Base-by-base conservation (phyloP, 2,113 vertebrate genomes). In the Nesoenas mayeri region DNA sequence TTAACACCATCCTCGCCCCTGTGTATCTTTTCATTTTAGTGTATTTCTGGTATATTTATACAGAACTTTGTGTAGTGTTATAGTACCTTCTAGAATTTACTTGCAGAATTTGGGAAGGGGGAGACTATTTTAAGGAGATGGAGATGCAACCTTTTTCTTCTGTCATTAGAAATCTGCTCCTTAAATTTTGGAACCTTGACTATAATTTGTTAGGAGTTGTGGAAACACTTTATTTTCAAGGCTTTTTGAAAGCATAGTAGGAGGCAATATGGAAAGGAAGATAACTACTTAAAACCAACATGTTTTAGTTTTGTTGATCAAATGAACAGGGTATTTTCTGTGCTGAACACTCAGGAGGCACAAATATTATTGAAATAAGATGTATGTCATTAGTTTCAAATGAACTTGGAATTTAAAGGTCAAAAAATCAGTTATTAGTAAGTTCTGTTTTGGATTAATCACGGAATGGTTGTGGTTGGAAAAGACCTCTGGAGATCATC, bases 11-110 rank as follows among this genome's bases (percentile, higher is more conserved):
- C 29, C 25, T n/a, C 25, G 53, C 40, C 5, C 11, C 36, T 72
- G 22, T 0, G 0, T 79, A 13, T 81, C 15, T 60, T 87, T 80
- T 73, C 6, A 7, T 53, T 5, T 60, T 75, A 5, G 10, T 56
- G 47, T 21, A 26, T 66, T 92, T 73, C 64, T 83, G 25, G n/a
- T 7, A 2, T 77, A 47, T 25, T 60, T 71, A 0, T 66, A 12
- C 1, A 4, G 60, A 19, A 3, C 25, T 88, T 87, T 79, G 31
- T 86, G 26, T 71, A 31, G 51, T 21, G 15, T 47, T 47, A 17
- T 85, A 79, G 47, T 54, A 44, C 12, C 4, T 34, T 65, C 17
- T 31, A 77, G 75, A 36, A 61, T 50, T 60, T 58, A 32, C 50
- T 70, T 88, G 58, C 62, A 32, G 66, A 24, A 12, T 79, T 71